These are phyloP conservation scores for Gonatopus flavifemur DNA, from an alignment of 1,140 invertebrate species.

Conservation along the genomic window DNA sequence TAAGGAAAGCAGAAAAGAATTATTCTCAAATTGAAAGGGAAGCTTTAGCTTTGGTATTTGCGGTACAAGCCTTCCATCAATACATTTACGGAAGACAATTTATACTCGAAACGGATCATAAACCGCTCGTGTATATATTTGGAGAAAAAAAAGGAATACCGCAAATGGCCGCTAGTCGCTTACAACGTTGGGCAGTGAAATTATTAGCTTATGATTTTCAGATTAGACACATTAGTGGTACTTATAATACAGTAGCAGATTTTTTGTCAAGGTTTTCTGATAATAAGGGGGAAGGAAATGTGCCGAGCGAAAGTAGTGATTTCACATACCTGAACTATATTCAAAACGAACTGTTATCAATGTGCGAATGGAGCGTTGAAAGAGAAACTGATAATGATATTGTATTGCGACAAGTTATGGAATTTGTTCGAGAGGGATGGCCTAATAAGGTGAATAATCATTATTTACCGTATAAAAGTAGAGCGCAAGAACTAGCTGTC, in stretches of 20 bases:
- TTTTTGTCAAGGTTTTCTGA: constrained; percentile 29
- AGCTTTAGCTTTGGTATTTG: background rate
- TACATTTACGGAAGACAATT: background rate
- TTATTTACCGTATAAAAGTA: too few species aligned
- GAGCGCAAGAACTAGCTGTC: too few species aligned
- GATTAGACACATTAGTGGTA: constrained; percentile 30
- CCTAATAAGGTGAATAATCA: too few species aligned
- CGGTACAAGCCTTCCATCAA: background rate
- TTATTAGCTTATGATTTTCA: constrained; percentile 29
- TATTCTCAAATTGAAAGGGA: constrained; percentile 8
- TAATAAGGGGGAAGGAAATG: too few species aligned
- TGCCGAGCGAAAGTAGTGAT: constrained; percentile 11
- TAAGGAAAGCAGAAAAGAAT: background rate
- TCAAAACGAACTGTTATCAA: constrained; percentile 21
- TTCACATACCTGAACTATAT: constrained; percentile 23
- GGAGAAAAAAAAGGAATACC: constrained; percentile 23
- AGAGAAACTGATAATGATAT: constrained; percentile 19
- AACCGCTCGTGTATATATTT: constrained; percentile 45
- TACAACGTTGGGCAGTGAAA: constrained; percentile 30
- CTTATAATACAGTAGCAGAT: constrained; percentile 32
- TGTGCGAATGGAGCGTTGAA: constrained; percentile 23
- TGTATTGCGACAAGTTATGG: constrained; percentile 10
- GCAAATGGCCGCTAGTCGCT: constrained; percentile 14
- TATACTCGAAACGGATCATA: constrained; percentile 41
- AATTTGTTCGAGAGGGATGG: constrained; percentile 21